phyloP scores from a whole-genome alignment of 2,888 invertebrate genomes.

The Eristalis pertinax region DNA sequence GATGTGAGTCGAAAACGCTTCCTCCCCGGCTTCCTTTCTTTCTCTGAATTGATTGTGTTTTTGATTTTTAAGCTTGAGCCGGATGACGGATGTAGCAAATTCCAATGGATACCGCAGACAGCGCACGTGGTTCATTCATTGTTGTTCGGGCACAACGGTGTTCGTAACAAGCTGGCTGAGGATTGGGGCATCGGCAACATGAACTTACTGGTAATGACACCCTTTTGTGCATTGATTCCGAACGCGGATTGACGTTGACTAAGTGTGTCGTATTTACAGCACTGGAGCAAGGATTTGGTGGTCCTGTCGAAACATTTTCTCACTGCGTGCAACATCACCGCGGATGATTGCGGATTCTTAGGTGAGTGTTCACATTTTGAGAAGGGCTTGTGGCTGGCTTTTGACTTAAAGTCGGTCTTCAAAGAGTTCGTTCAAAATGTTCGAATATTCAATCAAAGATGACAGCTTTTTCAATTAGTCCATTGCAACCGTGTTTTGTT shows the following conservation, averaged over 20 bases:
- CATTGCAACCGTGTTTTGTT: not conserved
- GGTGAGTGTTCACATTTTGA: constrained; percentile 40
- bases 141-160: constrained; percentile 74
- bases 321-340: constrained; percentile 37
- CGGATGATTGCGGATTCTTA: constrained; percentile 70
- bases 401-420: too few relatives aligned
- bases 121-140: not conserved
- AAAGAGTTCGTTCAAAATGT: not conserved
- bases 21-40: not conserved
- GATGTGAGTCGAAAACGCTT: not conserved
- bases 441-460: too few relatives aligned
- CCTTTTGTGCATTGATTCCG: not conserved
- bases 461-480: too few relatives aligned
- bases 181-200: constrained; percentile 73
- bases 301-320: constrained; percentile 68
- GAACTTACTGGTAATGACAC: constrained; percentile 72
- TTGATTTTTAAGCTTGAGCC: not conserved
- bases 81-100: not conserved
- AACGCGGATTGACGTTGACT: not conserved
- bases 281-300: constrained; percentile 73
- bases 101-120: not conserved
- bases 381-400: too few relatives aligned
- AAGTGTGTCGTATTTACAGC: constrained; percentile 36
- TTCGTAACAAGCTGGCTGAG: constrained; percentile 73
- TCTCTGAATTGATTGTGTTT: not conserved